Percentiles rank a stretch among this genome's conserved stretches.
Evolutionary conservation across 2,113 vertebrate species (phyloP).

Genomic region (Takifugu flavidus): DNA sequence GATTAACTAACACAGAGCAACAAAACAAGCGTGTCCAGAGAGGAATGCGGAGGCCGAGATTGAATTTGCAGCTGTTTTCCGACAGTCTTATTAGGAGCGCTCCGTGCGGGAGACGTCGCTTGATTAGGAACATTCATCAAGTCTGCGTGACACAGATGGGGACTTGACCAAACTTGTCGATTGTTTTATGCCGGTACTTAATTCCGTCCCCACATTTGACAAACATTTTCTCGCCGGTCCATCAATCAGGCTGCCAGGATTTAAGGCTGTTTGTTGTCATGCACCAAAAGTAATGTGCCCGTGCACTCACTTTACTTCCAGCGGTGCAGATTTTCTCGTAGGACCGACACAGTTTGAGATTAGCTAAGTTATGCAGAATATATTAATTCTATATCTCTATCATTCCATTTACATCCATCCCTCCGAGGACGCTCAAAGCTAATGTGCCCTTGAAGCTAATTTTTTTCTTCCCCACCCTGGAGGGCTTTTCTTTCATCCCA

Average conservation of each 20-base stretch:
- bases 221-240: slow-evolving; percentile 21
- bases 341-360: slow-evolving; percentile 36
- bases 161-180: slow-evolving; percentile 46
- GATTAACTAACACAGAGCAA: not conserved
- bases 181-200: slow-evolving; percentile 56
- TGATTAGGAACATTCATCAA: slow-evolving; percentile 73
- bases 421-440: slow-evolving; percentile 63
- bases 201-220: slow-evolving; percentile 61
- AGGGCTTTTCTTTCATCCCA: slow-evolving; percentile 70
- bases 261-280: slow-evolving; percentile 33
- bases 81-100: slow-evolving; percentile 53
- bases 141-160: slow-evolving; percentile 37
- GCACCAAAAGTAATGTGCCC: slow-evolving; percentile 37
- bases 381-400: slow-evolving; percentile 52
- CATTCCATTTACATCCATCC: slow-evolving; percentile 55
- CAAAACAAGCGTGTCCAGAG: slow-evolving; percentile 9
- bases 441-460: slow-evolving; percentile 67
- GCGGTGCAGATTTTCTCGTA: slow-evolving; percentile 32
- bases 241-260: slow-evolving; percentile 32
- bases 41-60: slow-evolving; percentile 37
- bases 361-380: slow-evolving; percentile 58
- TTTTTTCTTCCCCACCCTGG: slow-evolving; percentile 63
- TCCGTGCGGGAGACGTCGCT: slow-evolving; percentile 54
- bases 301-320: slow-evolving; percentile 32
- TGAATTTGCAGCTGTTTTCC: slow-evolving; percentile 56